Evolutionary conservation across 1,140 invertebrate species (phyloP).

Genomic region (Orussus abietinus): DNA sequence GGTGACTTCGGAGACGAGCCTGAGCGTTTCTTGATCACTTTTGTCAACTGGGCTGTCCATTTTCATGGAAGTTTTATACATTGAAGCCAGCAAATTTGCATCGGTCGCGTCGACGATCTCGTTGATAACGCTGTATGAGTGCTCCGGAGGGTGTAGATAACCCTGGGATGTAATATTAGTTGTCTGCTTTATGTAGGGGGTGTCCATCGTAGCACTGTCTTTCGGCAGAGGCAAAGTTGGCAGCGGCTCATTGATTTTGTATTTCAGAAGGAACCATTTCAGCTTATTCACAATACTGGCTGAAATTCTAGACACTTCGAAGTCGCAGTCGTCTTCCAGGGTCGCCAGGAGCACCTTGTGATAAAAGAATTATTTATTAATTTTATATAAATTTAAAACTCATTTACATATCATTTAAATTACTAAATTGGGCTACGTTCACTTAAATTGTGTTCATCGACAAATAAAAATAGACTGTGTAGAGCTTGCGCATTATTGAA

Average conservation of each 20-base stretch:
- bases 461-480: no score
- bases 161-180: slow-evolving; percentile 17
- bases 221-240: slow-evolving; percentile 41
- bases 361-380: slow-evolving; percentile 8
- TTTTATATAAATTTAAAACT: not conserved
- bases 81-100: slow-evolving; percentile 56
- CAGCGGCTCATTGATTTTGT: slow-evolving; percentile 52
- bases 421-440: no score
- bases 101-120: slow-evolving; percentile 53
- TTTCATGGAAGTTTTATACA: slow-evolving; percentile 53
- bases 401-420: no score
- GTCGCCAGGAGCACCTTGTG: slow-evolving; percentile 57
- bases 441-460: no score
- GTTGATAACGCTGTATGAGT: slow-evolving; percentile 39
- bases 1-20: slow-evolving; percentile 47
- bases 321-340: slow-evolving; percentile 66
- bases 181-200: slow-evolving; percentile 31
- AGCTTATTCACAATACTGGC: slow-evolving; percentile 57
- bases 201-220: slow-evolving; percentile 37
- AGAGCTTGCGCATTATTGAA: no score
- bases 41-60: slow-evolving; percentile 28
- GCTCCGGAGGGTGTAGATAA: slow-evolving; percentile 6
- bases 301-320: slow-evolving; percentile 63
- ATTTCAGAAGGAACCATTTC: slow-evolving; percentile 56
- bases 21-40: slow-evolving; percentile 41